Percentiles rank a stretch among this genome's conserved stretches.
These are phyloP conservation scores for Caloenas nicobarica DNA, from an alignment of 2,113 vertebrate genomes.

Conservation along the genomic window DNA sequence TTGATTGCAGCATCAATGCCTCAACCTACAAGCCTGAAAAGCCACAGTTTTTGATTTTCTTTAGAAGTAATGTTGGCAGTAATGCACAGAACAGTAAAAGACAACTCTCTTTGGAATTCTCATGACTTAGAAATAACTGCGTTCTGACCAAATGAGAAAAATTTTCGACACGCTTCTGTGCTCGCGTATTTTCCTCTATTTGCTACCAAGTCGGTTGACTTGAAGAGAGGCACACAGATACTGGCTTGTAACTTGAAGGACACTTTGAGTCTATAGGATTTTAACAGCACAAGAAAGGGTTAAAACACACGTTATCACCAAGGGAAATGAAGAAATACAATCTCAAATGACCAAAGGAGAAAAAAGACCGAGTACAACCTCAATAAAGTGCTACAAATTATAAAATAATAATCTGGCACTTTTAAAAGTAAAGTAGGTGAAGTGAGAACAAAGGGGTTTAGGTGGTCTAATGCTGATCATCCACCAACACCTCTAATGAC, in stretches of 20 bases:
- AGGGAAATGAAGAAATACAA: background rate
- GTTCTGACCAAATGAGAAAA: background rate
- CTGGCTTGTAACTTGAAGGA: background rate
- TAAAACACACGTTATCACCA: background rate
- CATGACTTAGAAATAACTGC: background rate
- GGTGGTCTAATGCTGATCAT: conserved; percentile 42
- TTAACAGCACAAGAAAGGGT: background rate
- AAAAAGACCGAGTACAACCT: background rate
- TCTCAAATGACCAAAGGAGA: background rate
- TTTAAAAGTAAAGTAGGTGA: conserved; percentile 22
- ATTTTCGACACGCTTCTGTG: background rate
- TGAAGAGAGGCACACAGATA: background rate
- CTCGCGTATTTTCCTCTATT: background rate
- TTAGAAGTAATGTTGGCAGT: background rate
- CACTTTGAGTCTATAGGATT: background rate
- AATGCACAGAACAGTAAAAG: background rate
- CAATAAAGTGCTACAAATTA: background rate
- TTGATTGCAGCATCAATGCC: background rate
- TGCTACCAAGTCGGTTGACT: background rate
- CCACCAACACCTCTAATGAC: conserved; percentile 42
- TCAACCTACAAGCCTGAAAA: background rate
- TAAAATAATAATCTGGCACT: background rate
- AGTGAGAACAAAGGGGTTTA: conserved; percentile 28
- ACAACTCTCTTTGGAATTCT: background rate
- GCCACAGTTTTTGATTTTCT: background rate